Conservation (phyloP, 1,140 invertebrate genomes). For the Triops longicaudatus region DNA sequence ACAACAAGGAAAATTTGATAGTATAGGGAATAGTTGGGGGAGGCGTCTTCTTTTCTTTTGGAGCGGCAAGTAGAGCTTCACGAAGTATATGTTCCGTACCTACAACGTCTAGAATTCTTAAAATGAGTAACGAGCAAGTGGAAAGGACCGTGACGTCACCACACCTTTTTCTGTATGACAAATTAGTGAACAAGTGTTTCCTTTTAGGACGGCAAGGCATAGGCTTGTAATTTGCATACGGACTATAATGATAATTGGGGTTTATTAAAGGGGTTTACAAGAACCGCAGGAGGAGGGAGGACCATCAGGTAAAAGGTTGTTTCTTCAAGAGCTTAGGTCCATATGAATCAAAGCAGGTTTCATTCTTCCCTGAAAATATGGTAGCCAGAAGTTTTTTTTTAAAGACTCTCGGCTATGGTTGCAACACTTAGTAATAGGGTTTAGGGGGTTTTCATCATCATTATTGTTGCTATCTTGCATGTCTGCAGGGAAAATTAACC, state of each 20-base stretch:
- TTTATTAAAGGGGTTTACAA: not conserved
- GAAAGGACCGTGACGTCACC: not conserved
- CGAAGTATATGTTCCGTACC: not conserved
- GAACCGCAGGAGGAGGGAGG: not conserved
- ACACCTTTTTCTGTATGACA: not conserved
- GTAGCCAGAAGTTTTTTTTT: not conserved
- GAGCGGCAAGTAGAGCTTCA: not conserved
- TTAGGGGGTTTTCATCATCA: constrained; percentile 7
- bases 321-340: not conserved
- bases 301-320: not conserved
- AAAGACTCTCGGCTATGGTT: not conserved
- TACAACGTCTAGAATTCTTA: not conserved
- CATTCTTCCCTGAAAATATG: not conserved
- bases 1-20: no score
- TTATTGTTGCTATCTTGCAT: not conserved
- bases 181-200: not conserved
- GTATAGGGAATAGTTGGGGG: no score
- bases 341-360: not conserved
- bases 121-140: not conserved
- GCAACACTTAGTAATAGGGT: not conserved
- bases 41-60: no score
- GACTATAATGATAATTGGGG: not conserved
- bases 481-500: constrained; percentile 1
- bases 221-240: not conserved
- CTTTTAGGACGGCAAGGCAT: not conserved